Base-by-base conservation (phyloP, 2,113 vertebrate species). In the Mustelus asterias region DNA sequence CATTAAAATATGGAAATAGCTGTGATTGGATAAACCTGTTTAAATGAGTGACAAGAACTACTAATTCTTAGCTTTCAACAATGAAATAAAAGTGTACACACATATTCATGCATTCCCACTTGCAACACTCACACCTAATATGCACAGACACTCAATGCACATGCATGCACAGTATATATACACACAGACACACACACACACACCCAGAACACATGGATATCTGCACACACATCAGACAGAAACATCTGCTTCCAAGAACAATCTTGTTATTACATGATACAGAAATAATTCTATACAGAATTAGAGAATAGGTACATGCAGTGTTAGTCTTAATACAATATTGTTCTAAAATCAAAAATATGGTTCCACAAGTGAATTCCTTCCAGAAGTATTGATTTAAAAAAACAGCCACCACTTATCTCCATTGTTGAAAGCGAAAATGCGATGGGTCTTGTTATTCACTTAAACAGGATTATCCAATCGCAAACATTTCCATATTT, bases 331-430 rank as follows among this genome's bases (percentile, higher is more conserved):
- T 76, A 95, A 48, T 95, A 18, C 69, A 29, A 41, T 16, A 54
- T 76, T 95, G 24, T 76, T 95, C 94, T 95, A 76, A 95, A 95
- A 72, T 95, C 67, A 95, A 95, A 95, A 11, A 24, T 72, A 54
- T 7, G 11, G 26, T 24, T 26, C 94, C 44, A 33, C 67, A 95
- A 72, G 24, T 95, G 10, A 95, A 33, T 94, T 95, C 29, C 67
- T 76, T 37, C 41, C 24, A 33, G 24, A 76, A 33, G 26, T 72
- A 76, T 95, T 76, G 44, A 95, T 95, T 95, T 72, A 94, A 72
- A 41, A 89, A 72, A 95, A 48, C 72, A 94, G 41, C 65, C 93
- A 44, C 37, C 13, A 69, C 48, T 70, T 67, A 65, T 26, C 20
- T 70, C 37, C 41, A 22, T 95, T 54, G 22, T 72, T 44, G 94